Base-by-base conservation (phyloP, 2,888 invertebrate genomes). In the Trichopoda pennipes region DNA sequence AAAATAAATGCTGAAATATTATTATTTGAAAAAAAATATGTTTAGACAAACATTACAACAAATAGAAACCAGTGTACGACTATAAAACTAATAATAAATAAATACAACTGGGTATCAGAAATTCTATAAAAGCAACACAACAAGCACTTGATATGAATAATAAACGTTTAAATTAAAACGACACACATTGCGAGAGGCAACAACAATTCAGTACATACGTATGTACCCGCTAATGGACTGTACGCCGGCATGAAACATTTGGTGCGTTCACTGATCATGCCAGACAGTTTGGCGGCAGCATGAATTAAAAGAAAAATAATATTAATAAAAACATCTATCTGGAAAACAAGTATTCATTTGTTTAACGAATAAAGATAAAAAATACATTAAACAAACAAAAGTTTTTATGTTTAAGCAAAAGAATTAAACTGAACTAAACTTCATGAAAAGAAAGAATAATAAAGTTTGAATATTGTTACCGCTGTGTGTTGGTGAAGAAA, bases 271-370 rank as follows among this genome's bases (percentile, higher is more conserved):
- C 53, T 44, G 81, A 81, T 78, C 78, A 66, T 75, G 74, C 58
- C 81, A 81, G 81, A 81, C 81, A 58, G 78, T 55, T 49, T 64
- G 81, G 70, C 81, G 78, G 74, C 78, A 32, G 53, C 21, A 42
- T 55, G 53, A 61, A 19, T 47, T 49, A 38, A 42, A 42, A 28
- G 8, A 19, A 32, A 19, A 3, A n/a, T n/a, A 12, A 51, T 19
- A 58, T 12, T n/a, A 56, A 66, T 16, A 28, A 32, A 58, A 42
- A 32, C 6, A 51, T 35, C 51, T 19, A 14, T 28, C 7, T 14
- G 1, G 6, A 51, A 35, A 66, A 28, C 17, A 10, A 66, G 6
- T 55, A 32, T 63, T 23, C 47, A 56, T 64, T 74, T 55, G 73
- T 63, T 73, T 63, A 73, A 51, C 55, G 32, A 63, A 44, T 35